phyloP scores from a whole-genome alignment of 2,113 vertebrate species.

The Hippocampus comes region DNA sequence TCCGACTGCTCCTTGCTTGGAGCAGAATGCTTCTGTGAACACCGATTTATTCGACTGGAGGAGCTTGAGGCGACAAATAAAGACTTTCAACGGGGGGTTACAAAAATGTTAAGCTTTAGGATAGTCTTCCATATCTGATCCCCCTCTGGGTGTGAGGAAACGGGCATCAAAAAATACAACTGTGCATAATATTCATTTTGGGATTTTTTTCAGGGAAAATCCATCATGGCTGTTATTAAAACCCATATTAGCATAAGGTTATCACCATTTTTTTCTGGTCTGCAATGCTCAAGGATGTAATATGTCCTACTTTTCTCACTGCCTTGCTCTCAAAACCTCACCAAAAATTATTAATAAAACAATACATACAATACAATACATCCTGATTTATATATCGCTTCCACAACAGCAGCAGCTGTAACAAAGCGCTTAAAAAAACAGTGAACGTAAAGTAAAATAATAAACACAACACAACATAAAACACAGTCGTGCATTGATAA shows the following conservation, averaged over 20 bases:
- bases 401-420: too few species aligned
- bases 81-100: not conserved
- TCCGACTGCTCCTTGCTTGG: not conserved
- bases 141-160: slow-evolving; percentile 3
- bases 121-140: not conserved
- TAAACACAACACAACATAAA: too few species aligned
- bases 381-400: too few species aligned
- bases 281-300: slow-evolving; percentile 36
- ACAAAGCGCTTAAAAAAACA: too few species aligned
- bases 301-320: slow-evolving; percentile 41
- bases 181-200: not conserved
- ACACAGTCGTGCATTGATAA: not conserved
- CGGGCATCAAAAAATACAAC: not conserved
- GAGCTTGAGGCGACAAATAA: slow-evolving; percentile 7
- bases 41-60: not conserved
- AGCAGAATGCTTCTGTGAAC: slow-evolving; percentile 4
- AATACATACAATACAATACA: too few species aligned
- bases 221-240: slow-evolving; percentile 25
- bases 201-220: slow-evolving; percentile 8
- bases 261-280: slow-evolving; percentile 33
- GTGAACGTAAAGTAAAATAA: too few species aligned
- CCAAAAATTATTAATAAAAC: slow-evolving; percentile 9
- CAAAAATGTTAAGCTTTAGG: slow-evolving; percentile 1
- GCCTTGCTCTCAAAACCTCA: slow-evolving; percentile 29
- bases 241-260: slow-evolving; percentile 35